Base-by-base conservation (phyloP, 2,113 vertebrate species). In the Columbina picui region DNA sequence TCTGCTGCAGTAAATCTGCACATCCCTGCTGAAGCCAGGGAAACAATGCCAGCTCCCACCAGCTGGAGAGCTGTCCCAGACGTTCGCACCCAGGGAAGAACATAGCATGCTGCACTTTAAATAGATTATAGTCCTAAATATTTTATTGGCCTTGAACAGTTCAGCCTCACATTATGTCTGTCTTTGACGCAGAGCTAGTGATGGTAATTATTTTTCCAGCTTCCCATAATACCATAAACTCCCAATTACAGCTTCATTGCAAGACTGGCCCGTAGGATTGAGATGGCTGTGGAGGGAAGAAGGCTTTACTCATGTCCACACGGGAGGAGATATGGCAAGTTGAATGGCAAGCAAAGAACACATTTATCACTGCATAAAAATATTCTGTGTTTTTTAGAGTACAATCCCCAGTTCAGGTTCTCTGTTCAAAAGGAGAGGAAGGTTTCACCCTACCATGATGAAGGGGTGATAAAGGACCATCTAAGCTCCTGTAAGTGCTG, bases 61-160 rank as follows among this genome's bases (percentile, higher is more conserved):
- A 95, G 94, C 94, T 95, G 95, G 76, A 94, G 71, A 97, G 55
- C 88, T 70, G 83, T 87, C 92, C 90, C 90, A 95, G 83, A 18
- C 38, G 0, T 86, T 88, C 38, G 0, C 94, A 88, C 90, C 70
- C 47, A 0, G 50, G 59, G 36, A 80, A n/a, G 85, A 96, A 77
- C 75, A 69, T 34, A 7, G 2, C 75, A 57, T 55, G 32, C 90
- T 69, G 32, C 60, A 41, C 71, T 90, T 77, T 2, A 89, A 92
- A 96, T 57, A 93, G 83, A 80, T 89, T 14, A 47, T 18, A 32
- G 68, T 47, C 76, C n/a, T 88, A 69, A 86, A 34, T 89, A 50
- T 89, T 90, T 84, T 14, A 74, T 78, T 52, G 86, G 55, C 30
- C 76, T 70, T 12, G 41, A 84, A 77, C 59, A 77, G 45, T 12